phyloP scores from a whole-genome alignment of 2,113 vertebrate genomes.

The Physeter macrocephalus region DNA sequence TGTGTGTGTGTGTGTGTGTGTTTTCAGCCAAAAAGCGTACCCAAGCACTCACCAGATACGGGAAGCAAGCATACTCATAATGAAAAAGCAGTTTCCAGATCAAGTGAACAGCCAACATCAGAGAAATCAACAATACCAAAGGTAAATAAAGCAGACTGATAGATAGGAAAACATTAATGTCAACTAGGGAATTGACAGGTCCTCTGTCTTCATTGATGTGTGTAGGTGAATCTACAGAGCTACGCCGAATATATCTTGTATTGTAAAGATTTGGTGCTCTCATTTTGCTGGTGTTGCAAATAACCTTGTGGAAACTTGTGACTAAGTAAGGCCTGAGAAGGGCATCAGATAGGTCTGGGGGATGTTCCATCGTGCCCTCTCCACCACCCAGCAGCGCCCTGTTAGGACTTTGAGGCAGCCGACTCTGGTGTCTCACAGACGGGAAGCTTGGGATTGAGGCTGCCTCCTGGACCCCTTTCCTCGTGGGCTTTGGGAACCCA shows the following conservation, averaged over 20 bases:
- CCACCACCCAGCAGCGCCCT: background rate
- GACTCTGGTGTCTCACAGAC: background rate
- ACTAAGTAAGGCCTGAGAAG: background rate
- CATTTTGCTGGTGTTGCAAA: background rate
- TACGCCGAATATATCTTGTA: background rate
- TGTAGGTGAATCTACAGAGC: background rate
- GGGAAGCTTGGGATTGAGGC: background rate
- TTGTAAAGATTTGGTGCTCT: background rate
- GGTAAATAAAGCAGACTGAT: conserved; percentile 48
- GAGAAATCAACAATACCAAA: conserved; percentile 57
- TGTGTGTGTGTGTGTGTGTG: background rate
- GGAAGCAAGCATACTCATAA: conserved; percentile 38
- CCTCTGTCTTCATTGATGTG: rapidly evolving
- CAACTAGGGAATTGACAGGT: background rate
- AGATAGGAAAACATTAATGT: background rate
- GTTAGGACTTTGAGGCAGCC: background rate
- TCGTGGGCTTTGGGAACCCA: background rate
- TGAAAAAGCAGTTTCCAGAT: conserved; percentile 52
- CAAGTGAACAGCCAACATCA: conserved; percentile 33
- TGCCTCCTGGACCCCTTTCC: background rate
- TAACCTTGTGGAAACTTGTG: background rate
- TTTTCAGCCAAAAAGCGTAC: conserved; percentile 70
- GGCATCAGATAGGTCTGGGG: background rate
- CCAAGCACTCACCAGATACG: conserved; percentile 12
- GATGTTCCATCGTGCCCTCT: rapidly evolving